Conservation (phyloP, 2,888 invertebrate species). For the Polydrusus tereticollis region DNA sequence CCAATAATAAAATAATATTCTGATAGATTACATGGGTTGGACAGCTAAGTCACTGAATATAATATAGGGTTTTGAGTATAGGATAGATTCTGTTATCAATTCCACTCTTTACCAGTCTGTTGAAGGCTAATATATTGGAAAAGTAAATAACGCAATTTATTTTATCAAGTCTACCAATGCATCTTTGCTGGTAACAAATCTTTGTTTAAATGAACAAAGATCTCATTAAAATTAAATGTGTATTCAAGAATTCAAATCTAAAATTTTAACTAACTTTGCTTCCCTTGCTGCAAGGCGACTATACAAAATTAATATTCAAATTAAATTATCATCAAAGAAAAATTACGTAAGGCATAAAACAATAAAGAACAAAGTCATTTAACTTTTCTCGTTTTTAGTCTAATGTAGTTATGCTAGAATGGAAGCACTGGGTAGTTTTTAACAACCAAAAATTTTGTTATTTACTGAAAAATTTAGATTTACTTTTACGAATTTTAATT, state of each 20-base stretch:
- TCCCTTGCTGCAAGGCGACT: neutral
- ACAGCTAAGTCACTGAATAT: too few relatives aligned
- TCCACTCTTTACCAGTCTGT: neutral
- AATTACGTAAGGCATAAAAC: constrained; percentile 4
- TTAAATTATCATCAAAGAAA: constrained; percentile 23
- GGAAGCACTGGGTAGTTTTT: neutral
- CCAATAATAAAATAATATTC: too few relatives aligned
- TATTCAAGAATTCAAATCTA: constrained; percentile 15
- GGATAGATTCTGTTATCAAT: too few relatives aligned
- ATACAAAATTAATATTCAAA: constrained; percentile 26
- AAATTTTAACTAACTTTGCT: constrained; percentile 24
- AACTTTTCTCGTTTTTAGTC: constrained; percentile 13
- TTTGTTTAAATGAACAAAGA: constrained; percentile 1
- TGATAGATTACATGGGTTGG: too few relatives aligned
- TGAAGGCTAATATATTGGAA: too few relatives aligned
- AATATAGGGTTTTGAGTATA: too few relatives aligned
- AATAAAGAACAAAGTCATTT: constrained; percentile 18
- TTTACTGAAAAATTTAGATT: neutral
- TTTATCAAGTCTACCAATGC: too few relatives aligned
- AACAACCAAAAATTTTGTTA: neutral
- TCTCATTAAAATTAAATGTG: constrained; percentile 7
- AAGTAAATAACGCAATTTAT: too few relatives aligned
- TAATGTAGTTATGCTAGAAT: constrained; percentile 5
- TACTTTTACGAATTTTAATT: neutral
- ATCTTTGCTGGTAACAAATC: neutral